A percentile compares a stretch with the other conserved stretches of the same genome.
Evolutionary conservation across 2,113 vertebrate genomes (phyloP).

Genomic region (Hypocryptadius cinnamomeus): DNA sequence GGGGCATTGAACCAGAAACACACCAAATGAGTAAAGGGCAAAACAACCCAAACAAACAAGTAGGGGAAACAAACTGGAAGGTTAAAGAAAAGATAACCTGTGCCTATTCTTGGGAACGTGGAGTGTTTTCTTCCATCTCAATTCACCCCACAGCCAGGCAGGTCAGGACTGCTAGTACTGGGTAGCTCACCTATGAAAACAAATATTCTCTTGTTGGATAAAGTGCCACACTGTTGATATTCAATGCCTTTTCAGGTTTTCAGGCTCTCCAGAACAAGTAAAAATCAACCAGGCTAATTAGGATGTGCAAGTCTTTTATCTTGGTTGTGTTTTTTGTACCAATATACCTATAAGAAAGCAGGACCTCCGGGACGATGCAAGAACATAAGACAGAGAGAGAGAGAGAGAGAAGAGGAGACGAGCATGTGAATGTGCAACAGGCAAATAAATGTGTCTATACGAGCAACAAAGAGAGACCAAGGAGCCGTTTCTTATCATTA

Average conservation of each 20-base stretch:
- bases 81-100: constrained; percentile 60
- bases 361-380: not conserved
- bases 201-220: constrained; percentile 57
- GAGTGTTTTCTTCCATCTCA: constrained; percentile 41
- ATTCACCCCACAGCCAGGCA: constrained; percentile 43
- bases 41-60: constrained; percentile 72
- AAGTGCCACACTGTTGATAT: constrained; percentile 41
- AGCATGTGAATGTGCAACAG: not conserved
- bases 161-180: constrained; percentile 51
- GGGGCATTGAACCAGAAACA: constrained; percentile 70
- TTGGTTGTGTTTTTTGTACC: not conserved
- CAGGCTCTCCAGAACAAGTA: not conserved
- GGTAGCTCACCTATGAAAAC: constrained; percentile 60
- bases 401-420: not conserved
- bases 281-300: constrained; percentile 7
- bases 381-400: not conserved
- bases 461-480: not conserved
- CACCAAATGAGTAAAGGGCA: constrained; percentile 65
- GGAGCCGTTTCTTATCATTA: not conserved
- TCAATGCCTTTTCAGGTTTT: constrained; percentile 50
- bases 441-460: not conserved
- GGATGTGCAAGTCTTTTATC: not conserved
- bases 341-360: not conserved
- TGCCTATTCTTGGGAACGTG: constrained; percentile 35
- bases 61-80: constrained; percentile 63